These are phyloP conservation scores for Anabas testudineus DNA, from an alignment of 2,797 vertebrate species.

Conservation along the genomic window DNA sequence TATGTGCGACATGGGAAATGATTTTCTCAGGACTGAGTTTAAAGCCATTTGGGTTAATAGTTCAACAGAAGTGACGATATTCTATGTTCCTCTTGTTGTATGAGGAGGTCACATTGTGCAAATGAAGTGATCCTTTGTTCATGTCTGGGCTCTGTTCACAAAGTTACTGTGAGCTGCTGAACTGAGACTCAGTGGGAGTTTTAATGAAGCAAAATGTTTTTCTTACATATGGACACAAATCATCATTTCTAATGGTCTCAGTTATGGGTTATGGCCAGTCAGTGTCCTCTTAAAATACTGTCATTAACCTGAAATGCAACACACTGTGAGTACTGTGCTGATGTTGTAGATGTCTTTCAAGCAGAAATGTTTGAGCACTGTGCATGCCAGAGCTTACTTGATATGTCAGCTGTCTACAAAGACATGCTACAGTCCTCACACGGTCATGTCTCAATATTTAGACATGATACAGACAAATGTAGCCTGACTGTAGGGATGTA, in stretches of 20 bases:
- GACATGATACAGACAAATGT: background rate
- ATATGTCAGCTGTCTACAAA: background rate
- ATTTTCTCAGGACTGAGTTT: background rate
- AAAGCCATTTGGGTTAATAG: background rate
- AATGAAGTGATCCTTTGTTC: constrained; percentile 19
- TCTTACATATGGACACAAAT: background rate
- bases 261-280: background rate
- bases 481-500: background rate
- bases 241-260: background rate
- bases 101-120: constrained; percentile 13
- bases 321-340: background rate
- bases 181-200: constrained; percentile 33
- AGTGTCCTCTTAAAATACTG: background rate
- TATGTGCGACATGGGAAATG: background rate
- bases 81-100: background rate
- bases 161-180: constrained; percentile 22
- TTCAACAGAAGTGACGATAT: background rate
- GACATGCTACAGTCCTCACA: background rate
- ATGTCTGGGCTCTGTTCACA: constrained; percentile 20
- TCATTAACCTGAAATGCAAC: background rate
- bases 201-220: constrained; percentile 29
- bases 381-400: constrained; percentile 2
- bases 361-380: background rate
- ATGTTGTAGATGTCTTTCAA: constrained; percentile 2
- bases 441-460: background rate